Percentiles rank a stretch among this genome's conserved stretches.
These are phyloP conservation scores for Choristoneura rosaceana DNA, from an alignment of 2,888 invertebrate species.

Conservation along the genomic window DNA sequence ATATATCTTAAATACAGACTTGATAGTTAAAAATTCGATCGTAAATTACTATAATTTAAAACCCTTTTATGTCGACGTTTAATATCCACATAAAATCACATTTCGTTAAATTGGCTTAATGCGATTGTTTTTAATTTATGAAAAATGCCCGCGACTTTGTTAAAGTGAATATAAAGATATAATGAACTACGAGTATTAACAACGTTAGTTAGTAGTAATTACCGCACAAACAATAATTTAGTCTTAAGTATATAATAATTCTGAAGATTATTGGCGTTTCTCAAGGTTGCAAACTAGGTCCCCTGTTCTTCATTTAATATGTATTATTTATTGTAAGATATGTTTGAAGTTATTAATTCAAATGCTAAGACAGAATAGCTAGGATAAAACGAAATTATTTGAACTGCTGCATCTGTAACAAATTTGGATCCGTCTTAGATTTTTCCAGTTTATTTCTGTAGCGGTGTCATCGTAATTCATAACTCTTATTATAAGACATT, in stretches of 20 bases:
- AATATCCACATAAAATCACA: conserved; percentile 2
- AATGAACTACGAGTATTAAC: not conserved
- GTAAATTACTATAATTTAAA: conserved; percentile 13
- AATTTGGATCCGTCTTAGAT: not conserved
- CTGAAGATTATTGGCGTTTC: not conserved
- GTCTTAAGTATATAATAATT: no score
- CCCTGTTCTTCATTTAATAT: not conserved
- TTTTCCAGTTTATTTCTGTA: conserved; percentile 13
- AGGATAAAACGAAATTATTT: conserved; percentile 14
- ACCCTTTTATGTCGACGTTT: conserved; percentile 6
- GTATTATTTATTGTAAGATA: no score
- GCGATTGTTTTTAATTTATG: conserved; percentile 1
- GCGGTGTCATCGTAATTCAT: conserved; percentile 29
- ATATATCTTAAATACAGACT: not conserved
- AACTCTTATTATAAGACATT: conserved; percentile 29
- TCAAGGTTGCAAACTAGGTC: conserved; percentile 3
- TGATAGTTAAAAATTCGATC: not conserved
- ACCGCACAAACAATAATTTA: no score
- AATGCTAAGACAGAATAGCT: not conserved
- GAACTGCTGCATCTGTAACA: conserved; percentile 10
- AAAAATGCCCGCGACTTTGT: conserved; percentile 8
- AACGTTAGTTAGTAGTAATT: not conserved
- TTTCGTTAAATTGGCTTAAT: conserved; percentile 4
- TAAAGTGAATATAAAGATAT: not conserved
- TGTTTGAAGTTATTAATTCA: no score